These are phyloP conservation scores for Cebidichthys violaceus DNA, from an alignment of 2,113 vertebrate genomes.

Conservation along the genomic window DNA sequence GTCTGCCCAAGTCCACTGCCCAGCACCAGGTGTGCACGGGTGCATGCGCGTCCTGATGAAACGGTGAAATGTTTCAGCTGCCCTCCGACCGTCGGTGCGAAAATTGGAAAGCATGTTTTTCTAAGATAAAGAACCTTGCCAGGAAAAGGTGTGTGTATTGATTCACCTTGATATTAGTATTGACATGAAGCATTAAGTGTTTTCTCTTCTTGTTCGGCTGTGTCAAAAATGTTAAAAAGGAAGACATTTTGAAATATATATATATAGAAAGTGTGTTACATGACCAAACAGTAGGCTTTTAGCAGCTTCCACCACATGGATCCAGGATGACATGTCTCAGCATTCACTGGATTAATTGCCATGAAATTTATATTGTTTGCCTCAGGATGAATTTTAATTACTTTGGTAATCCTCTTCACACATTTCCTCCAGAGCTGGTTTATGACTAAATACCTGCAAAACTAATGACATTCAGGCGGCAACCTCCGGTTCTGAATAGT, in stretches of 20 bases:
- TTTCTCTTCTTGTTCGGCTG: not conserved
- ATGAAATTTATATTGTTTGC: not conserved
- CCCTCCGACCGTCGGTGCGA: conserved; percentile 17
- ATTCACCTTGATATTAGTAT: not conserved
- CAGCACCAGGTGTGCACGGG: not conserved
- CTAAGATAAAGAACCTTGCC: conserved; percentile 3
- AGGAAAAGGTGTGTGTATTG: not conserved
- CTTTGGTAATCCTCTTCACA: not conserved
- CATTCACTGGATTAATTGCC: not conserved
- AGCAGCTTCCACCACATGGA: not conserved
- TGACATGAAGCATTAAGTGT: not conserved
- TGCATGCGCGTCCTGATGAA: not conserved
- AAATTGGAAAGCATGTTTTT: conserved; percentile 34
- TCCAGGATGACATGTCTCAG: not conserved
- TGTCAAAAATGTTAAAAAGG: not conserved
- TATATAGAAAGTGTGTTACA: not conserved
- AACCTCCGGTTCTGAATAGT: not conserved
- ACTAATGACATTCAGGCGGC: not conserved
- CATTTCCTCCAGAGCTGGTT: not conserved
- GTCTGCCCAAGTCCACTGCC: conserved; percentile 50
- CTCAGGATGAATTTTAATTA: not conserved
- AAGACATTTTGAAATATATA: not conserved
- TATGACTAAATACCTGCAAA: not conserved
- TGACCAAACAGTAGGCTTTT: not conserved
- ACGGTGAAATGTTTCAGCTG: conserved; percentile 23